Percentiles rank a stretch among this genome's conserved stretches.
phyloP scores from a whole-genome alignment of 2,797 vertebrate genomes.

The Avahi laniger region DNA sequence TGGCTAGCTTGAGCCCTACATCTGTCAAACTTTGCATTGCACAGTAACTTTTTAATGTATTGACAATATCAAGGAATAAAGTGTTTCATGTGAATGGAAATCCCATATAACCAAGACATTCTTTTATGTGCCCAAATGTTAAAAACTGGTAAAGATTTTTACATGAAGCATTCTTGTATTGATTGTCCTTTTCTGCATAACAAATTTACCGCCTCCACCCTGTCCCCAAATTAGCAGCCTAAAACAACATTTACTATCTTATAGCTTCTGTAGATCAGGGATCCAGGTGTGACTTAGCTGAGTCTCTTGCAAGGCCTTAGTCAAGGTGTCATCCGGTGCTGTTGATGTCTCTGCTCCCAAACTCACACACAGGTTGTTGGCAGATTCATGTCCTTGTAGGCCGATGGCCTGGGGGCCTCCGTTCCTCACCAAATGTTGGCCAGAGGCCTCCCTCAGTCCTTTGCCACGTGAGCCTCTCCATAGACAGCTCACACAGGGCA shows the following conservation, averaged over 20 bases:
- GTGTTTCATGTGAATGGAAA: conserved; percentile 10
- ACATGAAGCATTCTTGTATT: background rate
- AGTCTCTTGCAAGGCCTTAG: background rate
- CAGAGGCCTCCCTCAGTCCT: background rate
- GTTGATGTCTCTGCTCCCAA: background rate
- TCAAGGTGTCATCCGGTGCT: background rate
- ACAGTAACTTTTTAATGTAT: background rate
- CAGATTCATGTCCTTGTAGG: background rate
- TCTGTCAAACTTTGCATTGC: background rate
- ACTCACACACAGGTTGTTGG: background rate
- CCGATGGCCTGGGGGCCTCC: background rate
- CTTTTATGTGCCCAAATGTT: conserved; percentile 24
- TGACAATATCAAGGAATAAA: conserved; percentile 22
- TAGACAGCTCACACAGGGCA: background rate
- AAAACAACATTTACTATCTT: background rate
- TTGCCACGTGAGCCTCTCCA: background rate
- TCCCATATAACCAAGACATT: background rate
- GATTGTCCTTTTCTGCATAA: conserved; percentile 5
- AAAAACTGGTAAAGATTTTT: conserved; percentile 34
- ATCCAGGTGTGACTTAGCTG: background rate
- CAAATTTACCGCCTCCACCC: background rate
- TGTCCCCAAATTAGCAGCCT: background rate
- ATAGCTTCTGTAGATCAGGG: background rate
- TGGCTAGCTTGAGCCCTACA: background rate
- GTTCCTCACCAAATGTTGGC: background rate